phyloP scores from a whole-genome alignment of 2,113 vertebrate species.

The Nothobranchius furzeri region DNA sequence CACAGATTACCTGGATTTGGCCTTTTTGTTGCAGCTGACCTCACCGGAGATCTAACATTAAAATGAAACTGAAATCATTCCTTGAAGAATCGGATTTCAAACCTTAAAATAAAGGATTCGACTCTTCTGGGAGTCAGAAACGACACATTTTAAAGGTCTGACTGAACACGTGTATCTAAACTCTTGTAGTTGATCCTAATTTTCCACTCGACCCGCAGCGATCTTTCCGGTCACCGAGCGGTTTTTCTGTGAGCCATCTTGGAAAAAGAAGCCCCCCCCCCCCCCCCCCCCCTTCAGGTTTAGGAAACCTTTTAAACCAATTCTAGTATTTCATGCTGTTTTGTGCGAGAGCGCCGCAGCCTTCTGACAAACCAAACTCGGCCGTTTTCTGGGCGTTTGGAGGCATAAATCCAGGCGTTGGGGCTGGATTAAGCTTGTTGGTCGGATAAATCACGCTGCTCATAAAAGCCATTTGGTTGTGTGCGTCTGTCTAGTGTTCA shows the following conservation, averaged over 20 bases:
- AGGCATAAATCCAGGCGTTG: slow-evolving; percentile 57
- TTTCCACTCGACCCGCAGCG: slow-evolving; percentile 28
- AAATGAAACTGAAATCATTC: too few species aligned
- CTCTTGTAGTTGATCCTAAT: slow-evolving; percentile 30
- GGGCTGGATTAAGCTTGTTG: slow-evolving; percentile 66
- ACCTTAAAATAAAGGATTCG: too few species aligned
- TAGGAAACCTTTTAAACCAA: slow-evolving; percentile 70
- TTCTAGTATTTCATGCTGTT: slow-evolving; percentile 69
- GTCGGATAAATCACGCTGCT: slow-evolving; percentile 67
- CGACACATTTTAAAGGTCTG: too few species aligned
- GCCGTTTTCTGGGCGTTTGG: slow-evolving; percentile 52
- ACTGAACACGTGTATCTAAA: too few species aligned
- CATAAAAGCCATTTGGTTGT: slow-evolving; percentile 72
- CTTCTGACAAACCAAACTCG: slow-evolving; percentile 53
- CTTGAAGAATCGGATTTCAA: too few species aligned
- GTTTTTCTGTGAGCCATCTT: slow-evolving; percentile 49
- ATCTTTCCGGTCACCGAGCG: slow-evolving; percentile 49
- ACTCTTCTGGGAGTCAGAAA: too few species aligned
- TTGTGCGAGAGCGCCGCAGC: slow-evolving; percentile 46
- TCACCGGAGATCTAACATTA: too few species aligned
- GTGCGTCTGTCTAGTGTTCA: slow-evolving; percentile 71
- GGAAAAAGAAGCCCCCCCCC: slow-evolving; percentile 56
- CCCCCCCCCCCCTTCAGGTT: slow-evolving; percentile 26
- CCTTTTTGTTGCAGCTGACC: too few species aligned
- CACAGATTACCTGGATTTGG: too few species aligned